Evolutionary conservation across 2,113 vertebrate genomes (phyloP).

Genomic region (Typhlomys cinereus): DNA sequence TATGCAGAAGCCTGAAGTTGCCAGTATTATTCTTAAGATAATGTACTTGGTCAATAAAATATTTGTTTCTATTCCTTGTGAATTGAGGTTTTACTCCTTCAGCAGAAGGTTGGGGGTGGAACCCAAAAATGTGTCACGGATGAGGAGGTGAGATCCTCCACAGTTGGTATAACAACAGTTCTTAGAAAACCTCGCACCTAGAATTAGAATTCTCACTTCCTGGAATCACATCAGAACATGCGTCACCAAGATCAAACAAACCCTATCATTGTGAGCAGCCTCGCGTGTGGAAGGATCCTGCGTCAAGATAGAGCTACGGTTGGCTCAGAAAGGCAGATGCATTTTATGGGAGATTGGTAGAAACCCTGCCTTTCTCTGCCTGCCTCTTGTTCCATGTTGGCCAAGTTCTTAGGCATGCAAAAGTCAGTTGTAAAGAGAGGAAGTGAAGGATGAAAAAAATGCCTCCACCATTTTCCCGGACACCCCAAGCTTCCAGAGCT

Average conservation of each 20-base stretch:
- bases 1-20: neutral
- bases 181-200: neutral
- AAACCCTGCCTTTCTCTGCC: neutral
- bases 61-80: neutral
- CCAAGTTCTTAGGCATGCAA: neutral
- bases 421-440: neutral
- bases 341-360: neutral
- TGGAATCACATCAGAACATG: neutral
- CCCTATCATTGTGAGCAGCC: neutral
- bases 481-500: neutral
- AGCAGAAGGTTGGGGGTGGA: neutral
- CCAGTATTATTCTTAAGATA: constrained; percentile 8
- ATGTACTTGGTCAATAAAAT: neutral
- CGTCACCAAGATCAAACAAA: neutral
- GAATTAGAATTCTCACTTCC: neutral
- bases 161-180: neutral
- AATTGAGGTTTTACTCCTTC: neutral
- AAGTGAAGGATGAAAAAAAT: neutral
- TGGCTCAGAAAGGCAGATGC: neutral
- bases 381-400: rapidly evolving
- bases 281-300: neutral
- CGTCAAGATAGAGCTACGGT: neutral
- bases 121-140: neutral
- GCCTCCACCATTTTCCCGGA: neutral
- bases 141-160: neutral